These are phyloP conservation scores for Paramuricea clavata DNA, from an alignment of 92 coral and sea anemone species.

Conservation along the genomic window DNA sequence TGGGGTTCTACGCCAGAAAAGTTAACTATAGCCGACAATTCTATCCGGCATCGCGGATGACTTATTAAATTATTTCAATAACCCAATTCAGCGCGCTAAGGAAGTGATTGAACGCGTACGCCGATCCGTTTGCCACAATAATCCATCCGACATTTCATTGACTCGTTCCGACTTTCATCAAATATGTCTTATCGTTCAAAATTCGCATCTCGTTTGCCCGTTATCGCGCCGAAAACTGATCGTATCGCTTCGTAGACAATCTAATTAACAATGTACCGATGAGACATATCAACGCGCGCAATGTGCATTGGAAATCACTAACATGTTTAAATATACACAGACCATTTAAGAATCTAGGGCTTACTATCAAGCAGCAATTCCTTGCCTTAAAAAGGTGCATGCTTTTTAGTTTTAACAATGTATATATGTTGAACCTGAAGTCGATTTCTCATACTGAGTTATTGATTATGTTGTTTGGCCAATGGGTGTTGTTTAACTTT, in stretches of 20 bases:
- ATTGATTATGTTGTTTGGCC: too few relatives aligned
- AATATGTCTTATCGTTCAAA: conserved; percentile 17
- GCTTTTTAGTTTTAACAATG: too few relatives aligned
- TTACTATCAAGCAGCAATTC: background rate
- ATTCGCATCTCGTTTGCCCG: background rate
- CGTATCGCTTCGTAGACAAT: conserved; percentile 36
- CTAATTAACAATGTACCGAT: conserved; percentile 31
- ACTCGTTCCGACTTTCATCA: conserved; percentile 36
- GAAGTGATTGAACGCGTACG: conserved; percentile 13
- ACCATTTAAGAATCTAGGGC: background rate
- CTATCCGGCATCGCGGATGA: background rate
- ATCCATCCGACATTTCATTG: background rate
- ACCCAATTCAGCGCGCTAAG: conserved; percentile 23
- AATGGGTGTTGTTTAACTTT: too few relatives aligned
- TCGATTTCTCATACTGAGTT: too few relatives aligned
- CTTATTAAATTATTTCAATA: conserved; percentile 40
- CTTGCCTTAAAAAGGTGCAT: too few relatives aligned
- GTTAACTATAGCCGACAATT: background rate
- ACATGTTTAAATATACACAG: background rate
- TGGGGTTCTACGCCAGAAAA: background rate
- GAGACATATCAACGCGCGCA: conserved; percentile 29
- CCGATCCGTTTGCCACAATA: background rate
- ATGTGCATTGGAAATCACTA: background rate
- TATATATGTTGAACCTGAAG: too few relatives aligned
- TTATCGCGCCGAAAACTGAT: conserved; percentile 36